A percentile compares a stretch with the other conserved stretches of the same genome.
phyloP scores from a whole-genome alignment of 2,888 invertebrate genomes.

The Meloe dianella region DNA sequence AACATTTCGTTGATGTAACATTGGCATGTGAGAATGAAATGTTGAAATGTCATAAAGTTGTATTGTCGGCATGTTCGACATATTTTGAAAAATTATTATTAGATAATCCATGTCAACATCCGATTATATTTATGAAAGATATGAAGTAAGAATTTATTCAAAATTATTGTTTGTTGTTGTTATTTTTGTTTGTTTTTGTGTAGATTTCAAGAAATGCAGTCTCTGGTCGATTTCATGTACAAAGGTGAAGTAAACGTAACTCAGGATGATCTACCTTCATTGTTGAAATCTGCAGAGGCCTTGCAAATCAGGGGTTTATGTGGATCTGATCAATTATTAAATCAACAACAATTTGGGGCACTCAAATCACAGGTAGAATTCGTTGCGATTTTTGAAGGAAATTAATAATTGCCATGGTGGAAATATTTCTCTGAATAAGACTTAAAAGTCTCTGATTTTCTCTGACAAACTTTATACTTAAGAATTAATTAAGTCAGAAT shows the following conservation, averaged over 20 bases:
- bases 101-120: constrained; percentile 86
- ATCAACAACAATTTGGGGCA: constrained; percentile 55
- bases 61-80: constrained; percentile 83
- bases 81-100: constrained; percentile 81
- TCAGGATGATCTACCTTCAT: constrained; percentile 79
- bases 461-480: no score
- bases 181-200: neutral
- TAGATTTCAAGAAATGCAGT: constrained; percentile 83
- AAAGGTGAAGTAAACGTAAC: constrained; percentile 88
- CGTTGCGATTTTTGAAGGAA: no score
- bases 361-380: constrained; percentile 48
- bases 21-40: constrained; percentile 86
- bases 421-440: no score
- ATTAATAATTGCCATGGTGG: no score
- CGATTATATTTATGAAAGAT: constrained; percentile 83
- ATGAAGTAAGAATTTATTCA: constrained; percentile 65
- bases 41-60: constrained; percentile 85
- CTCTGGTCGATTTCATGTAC: constrained; percentile 89
- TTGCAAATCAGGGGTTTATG: constrained; percentile 78
- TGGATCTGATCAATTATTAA: constrained; percentile 58
- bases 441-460: no score
- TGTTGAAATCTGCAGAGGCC: constrained; percentile 84
- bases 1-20: constrained; percentile 88
- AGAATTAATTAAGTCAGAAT: no score
- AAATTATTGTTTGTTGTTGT: neutral